Conservation (phyloP, 2,113 vertebrate genomes). For the Henicopernis longicauda region DNA sequence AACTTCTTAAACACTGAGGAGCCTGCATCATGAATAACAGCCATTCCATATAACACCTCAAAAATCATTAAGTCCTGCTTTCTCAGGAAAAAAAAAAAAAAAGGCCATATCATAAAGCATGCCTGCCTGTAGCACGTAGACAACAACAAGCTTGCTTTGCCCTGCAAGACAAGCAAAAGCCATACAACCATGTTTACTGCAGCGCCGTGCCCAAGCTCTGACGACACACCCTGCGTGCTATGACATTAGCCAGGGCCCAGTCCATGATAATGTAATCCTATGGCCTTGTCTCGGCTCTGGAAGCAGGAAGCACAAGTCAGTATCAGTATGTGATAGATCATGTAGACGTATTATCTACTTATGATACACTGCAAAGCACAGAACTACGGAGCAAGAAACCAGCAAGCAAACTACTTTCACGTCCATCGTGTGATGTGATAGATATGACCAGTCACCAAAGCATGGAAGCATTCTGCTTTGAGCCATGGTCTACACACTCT, state of each 20-base stretch:
- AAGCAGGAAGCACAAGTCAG: constrained; percentile 5
- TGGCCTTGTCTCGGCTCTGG: neutral
- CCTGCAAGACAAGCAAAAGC: constrained; percentile 1
- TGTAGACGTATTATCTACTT: neutral
- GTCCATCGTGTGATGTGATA: neutral
- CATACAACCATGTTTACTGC: neutral
- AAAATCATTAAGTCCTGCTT: neutral
- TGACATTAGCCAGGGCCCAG: neutral
- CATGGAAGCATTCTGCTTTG: neutral
- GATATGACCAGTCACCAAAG: neutral
- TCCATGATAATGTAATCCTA: neutral
- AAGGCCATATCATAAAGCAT: neutral
- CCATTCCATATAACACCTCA: neutral
- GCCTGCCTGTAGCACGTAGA: neutral
- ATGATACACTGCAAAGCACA: neutral
- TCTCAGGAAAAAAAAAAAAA: neutral
- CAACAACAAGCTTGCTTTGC: neutral
- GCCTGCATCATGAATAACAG: neutral
- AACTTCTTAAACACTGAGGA: neutral
- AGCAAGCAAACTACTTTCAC: neutral
- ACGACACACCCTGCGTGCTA: neutral
- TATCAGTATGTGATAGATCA: neutral
- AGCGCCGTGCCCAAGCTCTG: neutral
- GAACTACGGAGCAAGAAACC: neutral
- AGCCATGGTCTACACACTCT: neutral